Base-by-base conservation (phyloP, 2,113 vertebrate species). In the Sigmodon hispidus region DNA sequence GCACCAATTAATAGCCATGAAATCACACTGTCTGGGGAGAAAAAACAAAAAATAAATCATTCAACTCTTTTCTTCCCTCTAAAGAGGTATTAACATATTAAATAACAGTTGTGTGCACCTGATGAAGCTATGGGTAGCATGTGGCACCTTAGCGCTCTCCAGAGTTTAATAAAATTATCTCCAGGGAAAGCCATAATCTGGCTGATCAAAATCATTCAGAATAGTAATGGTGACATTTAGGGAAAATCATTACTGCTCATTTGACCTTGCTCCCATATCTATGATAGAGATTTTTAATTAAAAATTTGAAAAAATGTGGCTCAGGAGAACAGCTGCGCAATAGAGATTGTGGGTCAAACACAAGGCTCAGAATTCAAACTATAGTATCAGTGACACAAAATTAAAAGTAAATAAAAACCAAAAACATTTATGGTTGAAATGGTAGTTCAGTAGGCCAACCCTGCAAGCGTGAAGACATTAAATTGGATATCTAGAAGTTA, bases 31-130 rank as follows among this genome's bases (percentile, higher is more conserved):
- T 75, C 92, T 17, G 11, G 94, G 92, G 75, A 97, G 96, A 80
- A 94, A 96, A 97, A 96, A 93, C 96, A 97, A 97, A 98, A 96
- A 98, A 98, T 97, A 98, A 94, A 96, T 98, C 96, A 98, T 57
- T n/a, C 48, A 77, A 61, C 95, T 97, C 91, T 85, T 34, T 91
- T 88, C 26, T n/a, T 96, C 76, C 94, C 96, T 92, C 75, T 96
- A 95, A 89, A 79, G 94, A 86, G 94, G 93, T 88, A 29, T 26
- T 97, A 89, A 96, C 97, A 94, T 94, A 98, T 96, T 94, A 97
- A 94, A 91, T 97, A 94, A 93, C 97, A 96, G 81, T 95, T 93
- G 67, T 97, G 57, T 95, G 26, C 84, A 40, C 21, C 75, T 95
- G 85, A 96, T 88, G 92, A 97, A 98, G 97, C 95, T 87, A 72